phyloP scores from a whole-genome alignment of 1,140 invertebrate species.

The Sitophilus oryzae region DNA sequence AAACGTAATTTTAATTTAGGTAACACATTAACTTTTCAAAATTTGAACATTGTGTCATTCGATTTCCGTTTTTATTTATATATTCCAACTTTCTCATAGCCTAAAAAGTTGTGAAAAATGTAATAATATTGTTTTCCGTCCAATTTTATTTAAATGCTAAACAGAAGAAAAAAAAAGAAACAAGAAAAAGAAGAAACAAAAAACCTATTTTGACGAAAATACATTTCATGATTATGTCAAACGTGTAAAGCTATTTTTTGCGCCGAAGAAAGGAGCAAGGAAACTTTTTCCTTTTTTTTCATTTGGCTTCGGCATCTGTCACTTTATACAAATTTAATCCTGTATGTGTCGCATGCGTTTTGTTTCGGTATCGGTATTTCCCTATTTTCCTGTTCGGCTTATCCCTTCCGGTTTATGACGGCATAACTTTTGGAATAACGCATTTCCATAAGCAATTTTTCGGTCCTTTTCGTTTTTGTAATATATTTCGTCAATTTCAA shows the following conservation, averaged over 20 bases:
- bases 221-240: conserved; percentile 8
- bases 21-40: no score
- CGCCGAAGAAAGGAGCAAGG: conserved; percentile 3
- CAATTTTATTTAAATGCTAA: no score
- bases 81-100: no score
- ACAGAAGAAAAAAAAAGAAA: no score
- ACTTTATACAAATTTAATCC: conserved; percentile 28
- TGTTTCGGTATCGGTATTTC: conserved; percentile 25
- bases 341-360: conserved; percentile 24
- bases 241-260: conserved; percentile 4
- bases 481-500: conserved; percentile 27
- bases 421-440: conserved; percentile 28
- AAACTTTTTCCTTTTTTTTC: conserved; percentile 9
- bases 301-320: conserved; percentile 21
- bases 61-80: no score
- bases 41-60: no score
- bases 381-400: conserved; percentile 23
- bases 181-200: no score
- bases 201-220: conserved; percentile 11
- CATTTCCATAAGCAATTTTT: conserved; percentile 29
- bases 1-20: no score
- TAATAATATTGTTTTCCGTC: no score
- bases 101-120: no score
- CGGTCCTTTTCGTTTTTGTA: conserved; percentile 26
- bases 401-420: conserved; percentile 27